Conservation (phyloP, 2,888 invertebrate species). For the Cerastis leucographa region DNA sequence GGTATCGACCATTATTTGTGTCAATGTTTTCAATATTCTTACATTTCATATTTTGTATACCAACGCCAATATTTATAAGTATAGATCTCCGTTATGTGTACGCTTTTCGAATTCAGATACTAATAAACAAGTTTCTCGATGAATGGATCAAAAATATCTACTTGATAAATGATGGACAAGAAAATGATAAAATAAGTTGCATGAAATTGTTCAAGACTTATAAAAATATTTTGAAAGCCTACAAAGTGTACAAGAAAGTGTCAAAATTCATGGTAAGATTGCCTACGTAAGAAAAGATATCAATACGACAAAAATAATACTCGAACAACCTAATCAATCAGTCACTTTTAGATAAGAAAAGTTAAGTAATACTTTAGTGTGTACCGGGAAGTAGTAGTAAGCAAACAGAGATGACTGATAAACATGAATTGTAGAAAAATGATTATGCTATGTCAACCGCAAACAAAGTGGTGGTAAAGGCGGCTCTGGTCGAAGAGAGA, state of each 20-base stretch:
- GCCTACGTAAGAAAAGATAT: not conserved
- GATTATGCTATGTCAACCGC: not conserved
- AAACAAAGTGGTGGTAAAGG: not conserved
- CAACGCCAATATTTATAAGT: too few species aligned
- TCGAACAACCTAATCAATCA: not conserved
- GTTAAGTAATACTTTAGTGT: too few species aligned
- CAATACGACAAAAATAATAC: not conserved
- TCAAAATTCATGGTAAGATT: conserved; percentile 32
- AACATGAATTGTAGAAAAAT: not conserved
- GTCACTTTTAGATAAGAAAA: not conserved
- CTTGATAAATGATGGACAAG: too few species aligned
- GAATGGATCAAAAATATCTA: too few species aligned
- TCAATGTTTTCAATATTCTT: not conserved
- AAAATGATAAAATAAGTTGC: too few species aligned
- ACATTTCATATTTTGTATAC: not conserved
- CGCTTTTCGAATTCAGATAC: not conserved
- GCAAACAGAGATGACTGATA: not conserved
- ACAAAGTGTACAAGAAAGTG: conserved; percentile 28
- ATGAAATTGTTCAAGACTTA: too few species aligned
- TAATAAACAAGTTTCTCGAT: conserved; percentile 12
- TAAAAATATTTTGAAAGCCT: conserved; percentile 37
- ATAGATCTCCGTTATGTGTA: conserved; percentile 2
- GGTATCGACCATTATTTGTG: not conserved
- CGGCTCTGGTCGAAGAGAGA: not conserved
- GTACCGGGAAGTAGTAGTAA: too few species aligned